Evolutionary conservation across 2,888 invertebrate genomes (phyloP).

Genomic region (Leptinotarsa rubiginosa): DNA sequence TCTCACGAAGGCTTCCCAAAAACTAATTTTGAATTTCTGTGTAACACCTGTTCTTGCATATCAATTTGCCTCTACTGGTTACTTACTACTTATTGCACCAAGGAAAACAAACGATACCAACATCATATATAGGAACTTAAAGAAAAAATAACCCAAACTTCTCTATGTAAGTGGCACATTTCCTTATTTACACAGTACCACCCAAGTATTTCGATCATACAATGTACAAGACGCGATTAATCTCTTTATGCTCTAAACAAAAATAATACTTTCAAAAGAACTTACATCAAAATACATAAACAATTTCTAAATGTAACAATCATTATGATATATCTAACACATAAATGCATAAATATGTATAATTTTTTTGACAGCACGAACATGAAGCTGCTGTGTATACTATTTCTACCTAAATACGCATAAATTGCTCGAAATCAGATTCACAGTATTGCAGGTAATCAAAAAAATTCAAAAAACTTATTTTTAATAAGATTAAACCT

Average conservation of each 20-base stretch:
- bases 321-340: constrained; percentile 60
- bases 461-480: constrained; percentile 11
- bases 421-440: constrained; percentile 43
- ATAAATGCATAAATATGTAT: constrained; percentile 59
- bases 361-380: constrained; percentile 59
- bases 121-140: constrained; percentile 19
- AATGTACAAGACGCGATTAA: constrained; percentile 18
- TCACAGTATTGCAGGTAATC: constrained; percentile 18
- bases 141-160: constrained; percentile 18
- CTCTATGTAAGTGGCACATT: constrained; percentile 36
- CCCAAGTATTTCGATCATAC: constrained; percentile 25
- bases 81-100: constrained; percentile 21
- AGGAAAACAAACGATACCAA: constrained; percentile 22
- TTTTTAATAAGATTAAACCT: neutral
- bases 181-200: constrained; percentile 37
- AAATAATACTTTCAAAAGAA: constrained; percentile 31
- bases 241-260: constrained; percentile 10
- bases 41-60: constrained; percentile 7
- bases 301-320: constrained; percentile 64
- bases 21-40: neutral
- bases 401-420: constrained; percentile 51
- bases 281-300: constrained; percentile 64
- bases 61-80: neutral
- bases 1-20: constrained; percentile 1
- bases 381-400: constrained; percentile 60